phyloP scores from a whole-genome alignment of 2,888 invertebrate genomes.

The Hybos culiciformis region DNA sequence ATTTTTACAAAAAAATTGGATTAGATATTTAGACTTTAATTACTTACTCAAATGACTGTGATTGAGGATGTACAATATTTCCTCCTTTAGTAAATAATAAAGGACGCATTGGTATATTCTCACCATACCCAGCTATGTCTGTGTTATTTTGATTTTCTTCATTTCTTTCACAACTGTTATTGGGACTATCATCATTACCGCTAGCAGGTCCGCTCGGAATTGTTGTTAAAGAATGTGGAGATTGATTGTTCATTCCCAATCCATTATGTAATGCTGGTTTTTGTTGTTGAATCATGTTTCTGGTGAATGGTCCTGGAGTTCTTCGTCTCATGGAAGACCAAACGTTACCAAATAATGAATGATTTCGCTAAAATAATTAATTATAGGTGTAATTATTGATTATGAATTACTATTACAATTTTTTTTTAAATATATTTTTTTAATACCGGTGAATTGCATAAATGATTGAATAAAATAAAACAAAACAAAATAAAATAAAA shows the following conservation, averaged over 20 bases:
- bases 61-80: constrained; percentile 9
- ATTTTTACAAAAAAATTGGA: too few relatives aligned
- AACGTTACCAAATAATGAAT: constrained; percentile 88
- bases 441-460: too few relatives aligned
- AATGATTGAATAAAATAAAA: constrained; percentile 5
- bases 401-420: too few relatives aligned
- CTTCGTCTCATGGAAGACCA: constrained; percentile 86
- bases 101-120: constrained; percentile 58
- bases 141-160: constrained; percentile 14
- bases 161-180: constrained; percentile 7
- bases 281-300: too few relatives aligned
- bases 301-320: constrained; percentile 36
- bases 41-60: constrained; percentile 30
- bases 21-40: too few relatives aligned
- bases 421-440: too few relatives aligned
- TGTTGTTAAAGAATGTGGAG: constrained; percentile 16
- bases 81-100: constrained; percentile 26
- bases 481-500: background rate
- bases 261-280: background rate
- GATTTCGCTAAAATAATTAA: constrained; percentile 61
- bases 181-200: constrained; percentile 17
- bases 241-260: constrained; percentile 11
- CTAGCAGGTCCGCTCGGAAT: constrained; percentile 5
- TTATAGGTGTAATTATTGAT: background rate
- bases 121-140: constrained; percentile 24